Evolutionary conservation across 1,140 invertebrate genomes (phyloP).

Genomic region (Teleogryllus occipitalis): DNA sequence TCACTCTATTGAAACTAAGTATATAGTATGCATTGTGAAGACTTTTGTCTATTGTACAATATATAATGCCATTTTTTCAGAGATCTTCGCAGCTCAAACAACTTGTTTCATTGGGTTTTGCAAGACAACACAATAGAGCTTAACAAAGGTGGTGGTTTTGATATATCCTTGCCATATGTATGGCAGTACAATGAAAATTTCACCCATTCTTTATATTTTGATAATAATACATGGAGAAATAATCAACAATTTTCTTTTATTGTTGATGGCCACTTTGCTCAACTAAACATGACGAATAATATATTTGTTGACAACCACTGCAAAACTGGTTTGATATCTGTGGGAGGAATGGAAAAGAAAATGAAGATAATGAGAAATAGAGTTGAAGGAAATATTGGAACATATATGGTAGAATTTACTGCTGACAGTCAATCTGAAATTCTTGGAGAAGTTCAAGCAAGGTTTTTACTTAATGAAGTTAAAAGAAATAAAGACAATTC

Average conservation of each 20-base stretch:
- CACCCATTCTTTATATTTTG: conserved; percentile 78
- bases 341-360: conserved; percentile 95
- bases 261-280: conserved; percentile 85
- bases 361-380: conserved; percentile 64
- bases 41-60: neutral
- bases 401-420: conserved; percentile 81
- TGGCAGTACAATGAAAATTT: conserved; percentile 94
- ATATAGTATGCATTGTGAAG: neutral
- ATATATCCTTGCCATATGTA: conserved; percentile 80
- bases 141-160: conserved; percentile 74
- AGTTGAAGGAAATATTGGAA: conserved; percentile 73
- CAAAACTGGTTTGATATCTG: conserved; percentile 67
- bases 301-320: conserved; percentile 80
- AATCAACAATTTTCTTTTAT: conserved; percentile 80
- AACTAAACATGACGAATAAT: conserved; percentile 67
- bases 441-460: conserved; percentile 68
- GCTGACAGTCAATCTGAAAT: conserved; percentile 91
- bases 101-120: conserved; percentile 87
- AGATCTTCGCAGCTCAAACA: conserved; percentile 84
- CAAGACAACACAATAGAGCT: conserved; percentile 80
- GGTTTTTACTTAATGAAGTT: conserved; percentile 72
- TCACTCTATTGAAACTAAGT: conserved; percentile 5
- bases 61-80: conserved; percentile 35
- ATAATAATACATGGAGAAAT: conserved; percentile 75
- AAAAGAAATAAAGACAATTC: conserved; percentile 52